phyloP scores from a whole-genome alignment of 2,113 vertebrate species.

The Syngnathoides biaculeatus region DNA sequence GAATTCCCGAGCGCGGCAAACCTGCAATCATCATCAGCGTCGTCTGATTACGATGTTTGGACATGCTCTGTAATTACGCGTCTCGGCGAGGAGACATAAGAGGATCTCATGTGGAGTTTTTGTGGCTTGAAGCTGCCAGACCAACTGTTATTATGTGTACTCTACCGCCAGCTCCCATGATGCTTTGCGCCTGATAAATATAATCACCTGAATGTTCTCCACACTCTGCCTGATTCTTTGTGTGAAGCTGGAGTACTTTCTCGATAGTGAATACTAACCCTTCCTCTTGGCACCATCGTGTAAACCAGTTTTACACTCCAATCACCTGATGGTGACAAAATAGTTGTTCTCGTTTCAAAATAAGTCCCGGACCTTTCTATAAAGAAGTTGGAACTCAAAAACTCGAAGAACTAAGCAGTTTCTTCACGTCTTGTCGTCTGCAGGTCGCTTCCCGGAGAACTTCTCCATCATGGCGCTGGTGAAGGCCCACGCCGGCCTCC shows the following conservation, averaged over 20 bases:
- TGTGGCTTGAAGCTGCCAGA: conserved; percentile 22
- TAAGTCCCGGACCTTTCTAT: background rate
- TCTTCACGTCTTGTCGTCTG: background rate
- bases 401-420: background rate
- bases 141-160: background rate
- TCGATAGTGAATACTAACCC: too few relatives aligned
- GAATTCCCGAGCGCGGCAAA: conserved; percentile 12
- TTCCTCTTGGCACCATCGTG: too few relatives aligned
- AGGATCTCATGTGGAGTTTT: conserved; percentile 29
- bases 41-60: background rate
- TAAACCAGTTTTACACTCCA: too few relatives aligned
- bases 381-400: background rate
- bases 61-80: conserved; percentile 47
- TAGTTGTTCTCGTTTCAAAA: background rate
- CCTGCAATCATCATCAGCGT: conserved; percentile 10
- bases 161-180: conserved; percentile 10
- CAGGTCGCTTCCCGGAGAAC: conserved; percentile 86
- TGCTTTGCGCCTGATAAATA: background rate
- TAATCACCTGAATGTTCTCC: background rate
- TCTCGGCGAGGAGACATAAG: conserved; percentile 15
- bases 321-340: too few relatives aligned
- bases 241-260: too few relatives aligned
- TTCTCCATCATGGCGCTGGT: conserved; percentile 87
- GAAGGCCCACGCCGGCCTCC: conserved; percentile 78
- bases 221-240: background rate